These are phyloP conservation scores for Euura lappo DNA, from an alignment of 1,140 invertebrate species.

Conservation along the genomic window DNA sequence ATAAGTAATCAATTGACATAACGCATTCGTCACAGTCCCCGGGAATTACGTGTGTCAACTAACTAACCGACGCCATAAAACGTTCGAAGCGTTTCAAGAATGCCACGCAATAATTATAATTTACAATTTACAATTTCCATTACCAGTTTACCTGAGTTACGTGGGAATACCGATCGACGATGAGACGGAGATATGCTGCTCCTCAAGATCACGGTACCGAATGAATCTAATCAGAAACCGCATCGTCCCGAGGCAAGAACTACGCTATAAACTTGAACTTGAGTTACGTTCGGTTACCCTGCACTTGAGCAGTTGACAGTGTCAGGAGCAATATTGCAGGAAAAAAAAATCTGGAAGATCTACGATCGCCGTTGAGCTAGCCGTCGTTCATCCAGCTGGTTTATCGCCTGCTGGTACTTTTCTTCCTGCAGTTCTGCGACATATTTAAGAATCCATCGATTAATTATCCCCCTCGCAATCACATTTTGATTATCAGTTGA, in stretches of 20 bases:
- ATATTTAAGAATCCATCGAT: too few species aligned
- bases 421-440: too few species aligned
- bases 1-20: too few species aligned
- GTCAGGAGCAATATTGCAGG: not conserved
- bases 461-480: too few species aligned
- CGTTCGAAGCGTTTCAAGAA: not conserved
- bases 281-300: not conserved
- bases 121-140: not conserved
- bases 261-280: conserved; percentile 5
- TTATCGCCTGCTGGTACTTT: not conserved
- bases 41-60: not conserved
- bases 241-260: not conserved
- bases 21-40: not conserved
- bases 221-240: conserved; percentile 5
- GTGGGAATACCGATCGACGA: not conserved
- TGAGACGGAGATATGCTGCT: not conserved
- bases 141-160: not conserved
- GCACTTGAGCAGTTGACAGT: not conserved
- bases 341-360: not conserved
- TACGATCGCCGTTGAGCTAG: not conserved
- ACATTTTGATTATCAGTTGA: too few species aligned
- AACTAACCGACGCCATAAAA: not conserved
- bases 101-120: not conserved
- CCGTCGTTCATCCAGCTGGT: not conserved
- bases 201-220: not conserved